Base-by-base conservation (phyloP, 2,797 vertebrate species). In the Lacerta agilis region DNA sequence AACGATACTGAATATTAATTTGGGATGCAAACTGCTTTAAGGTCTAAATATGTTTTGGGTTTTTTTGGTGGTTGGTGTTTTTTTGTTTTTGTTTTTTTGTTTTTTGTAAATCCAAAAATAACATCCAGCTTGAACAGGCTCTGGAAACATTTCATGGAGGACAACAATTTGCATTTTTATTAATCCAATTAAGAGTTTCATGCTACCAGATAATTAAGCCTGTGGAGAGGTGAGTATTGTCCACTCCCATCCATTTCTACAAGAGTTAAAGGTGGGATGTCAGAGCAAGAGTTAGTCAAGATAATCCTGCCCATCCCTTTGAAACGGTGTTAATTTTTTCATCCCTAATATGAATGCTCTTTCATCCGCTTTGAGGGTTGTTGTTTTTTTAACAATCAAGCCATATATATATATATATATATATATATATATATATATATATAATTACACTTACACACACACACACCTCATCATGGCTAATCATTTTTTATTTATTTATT, bases 141-240 rank as follows among this genome's bases (percentile, higher is more conserved):
- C 15, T 29, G 67, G 87, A 72, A 79, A 73, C 8, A 88, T 33
- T 87, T 86, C 78, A 89, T 86, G 92, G 88, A 85, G 94, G 86
- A 18, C 0, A 0, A 83, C 9, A 41, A 93, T 93, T 91, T 91
- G 91, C 90, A 93, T 89, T 85, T 89, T 81, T 89, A 89, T 72
- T 58, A 90, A 77, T 64, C n/a, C 2, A 43, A 7, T 43, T 61
- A 85, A 55, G 36, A 27, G 8, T 73, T 80, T 33, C 72, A 43
- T 38, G 43, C 58, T 69, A 45, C 82, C 43, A 85, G 17, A 29
- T 77, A 85, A 89, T 81, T 67, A 89, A 55, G 69, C 9, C 72
- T 76, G 58, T 75, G 10, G 17, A 85, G 71, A 85, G 10, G 43
- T 71, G 71, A 76, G 84, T n/a, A 55, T 4, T 55, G 67, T 81